phyloP scores from a whole-genome alignment of 2,888 invertebrate genomes.

The Carcina quercana region DNA sequence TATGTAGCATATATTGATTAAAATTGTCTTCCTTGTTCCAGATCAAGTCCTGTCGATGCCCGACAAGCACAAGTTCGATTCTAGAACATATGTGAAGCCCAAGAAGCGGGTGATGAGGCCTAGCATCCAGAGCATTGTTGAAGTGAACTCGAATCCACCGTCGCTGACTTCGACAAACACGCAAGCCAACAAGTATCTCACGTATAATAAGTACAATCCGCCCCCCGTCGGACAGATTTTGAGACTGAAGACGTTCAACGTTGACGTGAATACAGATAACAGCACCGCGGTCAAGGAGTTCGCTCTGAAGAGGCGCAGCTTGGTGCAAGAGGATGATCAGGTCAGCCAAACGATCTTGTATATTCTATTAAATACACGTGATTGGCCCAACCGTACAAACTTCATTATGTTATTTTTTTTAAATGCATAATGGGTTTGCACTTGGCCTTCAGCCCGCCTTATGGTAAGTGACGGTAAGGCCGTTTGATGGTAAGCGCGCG shows the following conservation, averaged over 20 bases:
- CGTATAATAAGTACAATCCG: slow-evolving; percentile 60
- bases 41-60: slow-evolving; percentile 45
- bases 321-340: slow-evolving; percentile 59
- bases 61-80: slow-evolving; percentile 76
- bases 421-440: no score
- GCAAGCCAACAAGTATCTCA: slow-evolving; percentile 48
- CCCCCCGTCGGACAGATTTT: slow-evolving; percentile 53
- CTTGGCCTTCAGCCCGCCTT: no score
- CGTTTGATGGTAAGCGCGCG: no score
- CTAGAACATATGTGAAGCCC: slow-evolving; percentile 80
- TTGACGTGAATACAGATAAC: slow-evolving; percentile 56
- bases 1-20: not conserved
- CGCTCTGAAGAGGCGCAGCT: slow-evolving; percentile 51
- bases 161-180: slow-evolving; percentile 37
- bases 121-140: slow-evolving; percentile 73
- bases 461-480: no score
- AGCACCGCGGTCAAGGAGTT: slow-evolving; percentile 49
- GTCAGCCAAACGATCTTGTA: no score
- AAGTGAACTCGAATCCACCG: slow-evolving; percentile 42
- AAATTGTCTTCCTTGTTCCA: slow-evolving; percentile 27
- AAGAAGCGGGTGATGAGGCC: slow-evolving; percentile 76
- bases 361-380: no score
- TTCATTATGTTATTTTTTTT: no score
- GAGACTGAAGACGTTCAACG: slow-evolving; percentile 61
- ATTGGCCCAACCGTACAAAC: no score